phyloP scores from a whole-genome alignment of 2,797 vertebrate species.

The Chiroxiphia lanceolata region DNA sequence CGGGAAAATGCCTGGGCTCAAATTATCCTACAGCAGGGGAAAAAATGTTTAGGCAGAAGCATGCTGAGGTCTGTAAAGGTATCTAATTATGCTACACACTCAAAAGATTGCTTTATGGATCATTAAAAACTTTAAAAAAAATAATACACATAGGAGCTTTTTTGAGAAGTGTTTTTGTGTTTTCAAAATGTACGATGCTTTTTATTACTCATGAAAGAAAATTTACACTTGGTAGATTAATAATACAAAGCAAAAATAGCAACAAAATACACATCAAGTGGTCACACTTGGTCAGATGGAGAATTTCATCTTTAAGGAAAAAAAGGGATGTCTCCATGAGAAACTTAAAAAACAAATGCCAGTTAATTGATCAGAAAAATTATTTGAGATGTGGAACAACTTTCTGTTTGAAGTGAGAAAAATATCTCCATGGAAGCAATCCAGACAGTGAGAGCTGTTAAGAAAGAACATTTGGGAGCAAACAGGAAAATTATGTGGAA shows the following conservation, averaged over 20 bases:
- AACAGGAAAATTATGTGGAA: background rate
- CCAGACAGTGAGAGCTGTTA: background rate
- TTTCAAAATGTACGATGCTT: background rate
- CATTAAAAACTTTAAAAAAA: background rate
- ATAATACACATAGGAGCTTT: background rate
- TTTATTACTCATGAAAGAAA: background rate
- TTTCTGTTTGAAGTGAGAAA: background rate
- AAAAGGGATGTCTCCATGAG: background rate
- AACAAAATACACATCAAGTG: background rate
- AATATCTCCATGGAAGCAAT: background rate
- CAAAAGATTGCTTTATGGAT: background rate
- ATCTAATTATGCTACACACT: background rate
- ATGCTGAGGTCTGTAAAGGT: background rate
- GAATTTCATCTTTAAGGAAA: background rate
- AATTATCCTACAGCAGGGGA: background rate
- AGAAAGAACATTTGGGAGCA: background rate
- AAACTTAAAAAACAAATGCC: background rate
- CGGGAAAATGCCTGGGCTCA: background rate
- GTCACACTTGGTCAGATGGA: background rate
- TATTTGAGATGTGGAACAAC: background rate
- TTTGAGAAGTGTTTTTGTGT: background rate
- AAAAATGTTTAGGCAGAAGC: background rate
- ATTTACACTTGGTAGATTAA: background rate
- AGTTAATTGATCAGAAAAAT: background rate
- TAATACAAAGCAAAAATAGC: background rate